These are phyloP conservation scores for Sarcophaga variegata DNA, from an alignment of 2,888 invertebrate species.

Conservation along the genomic window DNA sequence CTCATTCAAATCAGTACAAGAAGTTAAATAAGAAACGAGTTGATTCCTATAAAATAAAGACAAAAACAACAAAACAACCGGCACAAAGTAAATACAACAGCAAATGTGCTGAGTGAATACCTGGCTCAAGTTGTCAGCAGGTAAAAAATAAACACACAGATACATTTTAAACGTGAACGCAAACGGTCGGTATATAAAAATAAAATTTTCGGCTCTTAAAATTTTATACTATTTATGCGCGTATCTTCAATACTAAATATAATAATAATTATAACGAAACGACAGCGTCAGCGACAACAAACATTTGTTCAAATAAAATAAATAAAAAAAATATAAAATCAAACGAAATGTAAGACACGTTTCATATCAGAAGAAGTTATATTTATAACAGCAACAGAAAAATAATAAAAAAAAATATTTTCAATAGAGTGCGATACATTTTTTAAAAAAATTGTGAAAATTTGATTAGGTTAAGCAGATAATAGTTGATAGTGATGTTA, in stretches of 20 bases:
- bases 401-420: neutral
- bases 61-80: conserved; percentile 41
- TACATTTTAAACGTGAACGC: conserved; percentile 64
- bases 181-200: conserved; percentile 33
- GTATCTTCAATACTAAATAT: conserved; percentile 15
- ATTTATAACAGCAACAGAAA: conserved; percentile 13
- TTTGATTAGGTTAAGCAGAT: no score
- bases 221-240: neutral
- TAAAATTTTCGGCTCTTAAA: conserved; percentile 17
- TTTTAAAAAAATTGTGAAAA: no score
- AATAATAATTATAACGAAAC: conserved; percentile 38
- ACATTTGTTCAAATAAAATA: conserved; percentile 20
- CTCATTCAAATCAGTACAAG: conserved; percentile 21
- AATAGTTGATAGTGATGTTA: no score
- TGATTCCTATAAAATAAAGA: conserved; percentile 26
- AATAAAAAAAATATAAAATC: conserved; percentile 6
- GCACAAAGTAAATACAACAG: conserved; percentile 43
- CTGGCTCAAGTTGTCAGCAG: conserved; percentile 54
- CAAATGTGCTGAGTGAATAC: conserved; percentile 52
- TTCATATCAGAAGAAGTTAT: neutral
- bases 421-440: neutral
- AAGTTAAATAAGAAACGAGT: conserved; percentile 31
- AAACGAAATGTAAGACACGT: conserved; percentile 41
- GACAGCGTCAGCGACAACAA: neutral
- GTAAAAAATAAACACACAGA: conserved; percentile 57